Percentiles rank a stretch among this genome's conserved stretches.
phyloP scores from a whole-genome alignment of 2,888 invertebrate species.

The Meganola albula region DNA sequence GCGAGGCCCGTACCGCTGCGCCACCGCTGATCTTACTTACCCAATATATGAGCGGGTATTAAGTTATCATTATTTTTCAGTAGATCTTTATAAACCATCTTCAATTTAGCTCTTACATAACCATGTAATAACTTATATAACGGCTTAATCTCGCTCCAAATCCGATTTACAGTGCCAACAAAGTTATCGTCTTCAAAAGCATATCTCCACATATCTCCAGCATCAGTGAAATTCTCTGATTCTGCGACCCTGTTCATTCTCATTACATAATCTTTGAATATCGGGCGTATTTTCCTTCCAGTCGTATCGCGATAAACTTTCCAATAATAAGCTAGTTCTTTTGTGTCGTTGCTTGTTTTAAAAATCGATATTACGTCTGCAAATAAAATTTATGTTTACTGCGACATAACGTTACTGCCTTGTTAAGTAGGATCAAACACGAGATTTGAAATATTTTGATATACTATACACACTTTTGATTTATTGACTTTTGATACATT shows the following conservation, averaged over 20 bases:
- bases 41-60: conserved; percentile 84
- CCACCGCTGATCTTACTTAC: too few species aligned
- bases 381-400: conserved; percentile 19
- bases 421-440: too few species aligned
- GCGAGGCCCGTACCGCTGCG: too few species aligned
- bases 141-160: conserved; percentile 80
- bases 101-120: conserved; percentile 79
- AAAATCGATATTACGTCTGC: conserved; percentile 61
- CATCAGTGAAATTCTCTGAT: conserved; percentile 69
- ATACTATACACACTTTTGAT: too few species aligned
- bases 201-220: conserved; percentile 68
- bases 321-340: conserved; percentile 81
- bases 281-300: conserved; percentile 78
- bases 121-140: conserved; percentile 81
- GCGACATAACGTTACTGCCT: too few species aligned
- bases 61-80: conserved; percentile 62
- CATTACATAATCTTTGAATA: conserved; percentile 79
- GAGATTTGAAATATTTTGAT: too few species aligned
- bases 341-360: conserved; percentile 74
- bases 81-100: conserved; percentile 63
- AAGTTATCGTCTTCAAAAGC: conserved; percentile 64
- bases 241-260: conserved; percentile 80
- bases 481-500: too few species aligned
- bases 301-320: conserved; percentile 80
- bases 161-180: conserved; percentile 54